Conservation (phyloP, 2,797 vertebrate genomes). For the Arremon brunneinucha region DNA sequence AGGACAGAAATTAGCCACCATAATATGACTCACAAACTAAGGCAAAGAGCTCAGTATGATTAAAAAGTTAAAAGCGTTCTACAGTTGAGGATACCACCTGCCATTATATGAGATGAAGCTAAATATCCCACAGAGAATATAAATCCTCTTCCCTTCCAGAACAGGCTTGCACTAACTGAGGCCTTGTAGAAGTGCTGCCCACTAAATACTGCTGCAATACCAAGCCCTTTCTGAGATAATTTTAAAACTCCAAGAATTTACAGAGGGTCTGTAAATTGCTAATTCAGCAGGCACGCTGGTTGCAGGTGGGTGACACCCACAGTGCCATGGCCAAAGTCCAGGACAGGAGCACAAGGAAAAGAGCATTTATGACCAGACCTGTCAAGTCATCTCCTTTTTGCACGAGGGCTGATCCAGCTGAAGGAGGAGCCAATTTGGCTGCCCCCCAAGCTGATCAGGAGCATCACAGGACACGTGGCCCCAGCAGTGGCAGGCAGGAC, state of each 20-base stretch:
- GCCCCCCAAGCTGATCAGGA: not conserved
- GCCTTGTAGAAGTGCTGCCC: not conserved
- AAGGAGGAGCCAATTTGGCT: not conserved
- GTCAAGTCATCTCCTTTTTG: not conserved
- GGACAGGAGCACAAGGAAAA: not conserved
- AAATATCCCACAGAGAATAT: not conserved
- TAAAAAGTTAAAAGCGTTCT: not conserved
- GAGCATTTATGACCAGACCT: not conserved
- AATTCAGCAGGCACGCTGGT: not conserved
- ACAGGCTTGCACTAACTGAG: not conserved
- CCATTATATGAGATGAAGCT: not conserved
- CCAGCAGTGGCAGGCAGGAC: fast-evolving
- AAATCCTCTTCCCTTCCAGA: not conserved
- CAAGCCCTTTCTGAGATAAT: not conserved
- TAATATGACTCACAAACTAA: not conserved
- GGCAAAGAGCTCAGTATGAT: not conserved
- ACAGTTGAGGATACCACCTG: not conserved
- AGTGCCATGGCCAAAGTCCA: not conserved
- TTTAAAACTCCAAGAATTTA: not conserved
- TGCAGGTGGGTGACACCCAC: not conserved
- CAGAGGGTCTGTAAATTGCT: not conserved
- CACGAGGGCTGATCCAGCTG: not conserved
- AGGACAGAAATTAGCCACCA: not conserved
- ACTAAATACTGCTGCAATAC: not conserved
- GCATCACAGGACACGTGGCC: fast-evolving